Percentiles rank a stretch among this genome's conserved stretches.
These are phyloP conservation scores for Hirtodrosophila trivittata DNA, from an alignment of 2,888 invertebrate species.

Conservation along the genomic window DNA sequence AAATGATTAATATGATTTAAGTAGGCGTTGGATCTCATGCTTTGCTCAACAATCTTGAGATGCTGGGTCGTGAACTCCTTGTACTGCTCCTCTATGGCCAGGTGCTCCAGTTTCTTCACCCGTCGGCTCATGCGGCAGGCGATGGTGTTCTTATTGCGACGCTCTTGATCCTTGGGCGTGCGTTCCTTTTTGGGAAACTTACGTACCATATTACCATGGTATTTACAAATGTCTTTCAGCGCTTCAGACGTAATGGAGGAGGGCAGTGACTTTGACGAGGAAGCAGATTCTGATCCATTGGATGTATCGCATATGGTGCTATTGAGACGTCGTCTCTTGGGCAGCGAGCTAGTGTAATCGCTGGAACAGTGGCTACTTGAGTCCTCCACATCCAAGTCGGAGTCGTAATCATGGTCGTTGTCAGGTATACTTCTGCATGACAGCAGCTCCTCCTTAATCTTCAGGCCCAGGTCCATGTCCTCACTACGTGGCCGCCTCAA, in stretches of 20 bases:
- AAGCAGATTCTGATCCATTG: conserved; percentile 40
- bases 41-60: conserved; percentile 64
- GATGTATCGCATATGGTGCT: conserved; percentile 30
- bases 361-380: conserved; percentile 50
- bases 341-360: conserved; percentile 31
- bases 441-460: conserved; percentile 50
- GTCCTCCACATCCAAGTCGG: conserved; percentile 33
- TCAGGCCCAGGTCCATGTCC: conserved; percentile 25
- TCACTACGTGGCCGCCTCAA: conserved; percentile 24
- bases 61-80: conserved; percentile 66
- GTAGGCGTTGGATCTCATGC: conserved; percentile 69
- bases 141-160: conserved; percentile 81
- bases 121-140: conserved; percentile 81
- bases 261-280: conserved; percentile 43
- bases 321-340: conserved; percentile 51
- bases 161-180: conserved; percentile 80
- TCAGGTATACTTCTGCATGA: conserved; percentile 33
- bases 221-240: conserved; percentile 73
- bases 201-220: conserved; percentile 81
- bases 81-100: conserved; percentile 79
- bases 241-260: conserved; percentile 60
- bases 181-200: conserved; percentile 81
- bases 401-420: conserved; percentile 9
- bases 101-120: conserved; percentile 78
- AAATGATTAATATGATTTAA: conserved; percentile 69